Percentiles rank a stretch among this genome's conserved stretches.
Evolutionary conservation across 2,797 vertebrate species (phyloP).

Genomic region (Notolabrus celidotus): DNA sequence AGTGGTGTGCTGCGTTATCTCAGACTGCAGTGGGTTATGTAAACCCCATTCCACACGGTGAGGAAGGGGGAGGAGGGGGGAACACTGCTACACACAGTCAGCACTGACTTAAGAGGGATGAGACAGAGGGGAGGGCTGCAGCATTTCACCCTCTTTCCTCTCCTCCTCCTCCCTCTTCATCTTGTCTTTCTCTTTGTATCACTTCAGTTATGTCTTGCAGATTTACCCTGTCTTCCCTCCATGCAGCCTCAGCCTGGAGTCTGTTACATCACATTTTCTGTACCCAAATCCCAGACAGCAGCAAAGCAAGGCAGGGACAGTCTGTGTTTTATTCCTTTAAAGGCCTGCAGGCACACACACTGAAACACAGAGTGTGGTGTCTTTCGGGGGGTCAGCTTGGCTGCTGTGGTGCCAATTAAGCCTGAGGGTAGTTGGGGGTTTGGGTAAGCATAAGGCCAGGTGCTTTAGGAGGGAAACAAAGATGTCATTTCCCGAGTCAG

Average conservation of each 20-base stretch:
- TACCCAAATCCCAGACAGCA: slow-evolving; percentile 3
- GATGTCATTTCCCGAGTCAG: slow-evolving; percentile 8
- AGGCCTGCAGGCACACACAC: slow-evolving; percentile 10
- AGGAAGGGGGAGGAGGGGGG: slow-evolving; percentile 38
- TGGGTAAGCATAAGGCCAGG: slow-evolving; percentile 24
- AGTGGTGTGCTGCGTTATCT: slow-evolving; percentile 65
- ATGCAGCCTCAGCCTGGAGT: slow-evolving; percentile 11
- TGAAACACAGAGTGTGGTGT: slow-evolving; percentile 3
- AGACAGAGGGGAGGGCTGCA: slow-evolving; percentile 72
- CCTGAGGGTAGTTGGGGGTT: background rate
- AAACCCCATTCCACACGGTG: slow-evolving; percentile 67
- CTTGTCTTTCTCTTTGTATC: slow-evolving; percentile 20
- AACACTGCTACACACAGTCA: slow-evolving; percentile 59
- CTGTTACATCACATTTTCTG: slow-evolving; percentile 30
- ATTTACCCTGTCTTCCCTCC: slow-evolving; percentile 2
- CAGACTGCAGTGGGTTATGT: slow-evolving; percentile 83
- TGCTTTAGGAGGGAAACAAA: slow-evolving; percentile 26
- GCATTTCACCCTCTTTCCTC: slow-evolving; percentile 56
- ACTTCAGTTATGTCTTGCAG: slow-evolving; percentile 9
- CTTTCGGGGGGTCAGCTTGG: slow-evolving; percentile 24
- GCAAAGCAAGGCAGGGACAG: background rate
- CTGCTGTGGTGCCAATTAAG: slow-evolving; percentile 16
- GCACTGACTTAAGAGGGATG: slow-evolving; percentile 50
- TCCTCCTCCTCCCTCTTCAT: slow-evolving; percentile 7
- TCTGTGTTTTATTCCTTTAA: background rate